A percentile compares a stretch with the other conserved stretches of the same genome.
Conservation (phyloP, 2,888 invertebrate species). For the Drosophila subsilvestris region DNA sequence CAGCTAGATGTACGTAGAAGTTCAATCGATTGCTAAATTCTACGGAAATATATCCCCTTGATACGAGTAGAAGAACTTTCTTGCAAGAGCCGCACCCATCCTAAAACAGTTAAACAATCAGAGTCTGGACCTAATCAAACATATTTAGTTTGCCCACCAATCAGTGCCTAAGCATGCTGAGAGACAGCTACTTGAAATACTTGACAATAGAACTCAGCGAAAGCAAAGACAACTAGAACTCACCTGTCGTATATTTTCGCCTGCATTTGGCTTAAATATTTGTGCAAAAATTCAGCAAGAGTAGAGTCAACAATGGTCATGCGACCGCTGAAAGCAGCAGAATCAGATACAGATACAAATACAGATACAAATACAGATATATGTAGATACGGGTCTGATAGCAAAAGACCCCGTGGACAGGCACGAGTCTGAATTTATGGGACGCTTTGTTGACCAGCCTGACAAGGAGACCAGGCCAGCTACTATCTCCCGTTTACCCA, state of each 20-base stretch:
- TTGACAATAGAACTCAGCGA: neutral
- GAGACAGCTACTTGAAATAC: neutral
- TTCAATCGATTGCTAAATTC: neutral
- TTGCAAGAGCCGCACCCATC: conserved; percentile 4
- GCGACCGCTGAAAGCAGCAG: conserved; percentile 41
- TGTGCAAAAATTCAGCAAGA: conserved; percentile 36
- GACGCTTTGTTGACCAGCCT: conserved; percentile 42
- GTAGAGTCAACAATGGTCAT: conserved; percentile 63
- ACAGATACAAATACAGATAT: conserved; percentile 37
- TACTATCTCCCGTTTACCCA: conserved; percentile 1
- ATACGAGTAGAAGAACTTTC: neutral
- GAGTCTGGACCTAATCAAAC: conserved; percentile 23
- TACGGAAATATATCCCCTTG: neutral
- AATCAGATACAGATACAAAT: conserved; percentile 19
- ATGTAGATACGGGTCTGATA: conserved; percentile 48
- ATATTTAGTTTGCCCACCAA: neutral
- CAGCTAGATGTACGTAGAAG: neutral
- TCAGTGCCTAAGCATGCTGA: neutral
- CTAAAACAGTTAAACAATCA: neutral
- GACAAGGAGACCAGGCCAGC: conserved; percentile 29
- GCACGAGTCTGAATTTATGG: conserved; percentile 68
- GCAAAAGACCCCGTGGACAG: conserved; percentile 33
- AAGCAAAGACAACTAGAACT: conserved; percentile 31
- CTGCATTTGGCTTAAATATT: conserved; percentile 59
- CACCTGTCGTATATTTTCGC: conserved; percentile 51